Base-by-base conservation (phyloP, 1,140 invertebrate genomes). In the Nephila pilipes region DNA sequence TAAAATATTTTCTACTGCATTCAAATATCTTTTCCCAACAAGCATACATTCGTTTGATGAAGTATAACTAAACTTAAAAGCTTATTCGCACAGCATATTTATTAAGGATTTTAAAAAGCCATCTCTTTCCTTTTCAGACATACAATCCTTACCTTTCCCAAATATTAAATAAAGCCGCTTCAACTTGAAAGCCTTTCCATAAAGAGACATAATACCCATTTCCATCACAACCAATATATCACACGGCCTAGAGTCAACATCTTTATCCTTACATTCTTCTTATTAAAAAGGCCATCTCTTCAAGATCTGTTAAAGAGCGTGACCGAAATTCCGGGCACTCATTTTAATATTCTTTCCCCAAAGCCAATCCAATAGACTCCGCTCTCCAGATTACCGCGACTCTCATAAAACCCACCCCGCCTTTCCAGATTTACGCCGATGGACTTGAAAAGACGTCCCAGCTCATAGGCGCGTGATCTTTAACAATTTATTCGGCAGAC, bases 391-490 rank as follows among this genome's bases (percentile, higher is more conserved):
- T 75, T 75, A 75, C 63, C 25, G 69, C 32, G 46, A 46, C 69
- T 32, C 80, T 83, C 80, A 20, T 87, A 87, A 87, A 87, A 29
- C 85, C 58, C 36, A 8, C 32, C 38, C 20, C 65, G 20, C 22
- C 88, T 32, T 90, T 65, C 32, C 88, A 90, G 88, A 90, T 90
- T 90, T 90, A 80, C 69, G 88, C 69, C 46, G 88, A 55, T 90
- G 88, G 81, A 65, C 29, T 80, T 80, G 88, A 90, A 90, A 90
- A 90, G 88, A 90, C 46, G 65, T 32, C 85, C 85, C 58, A n/a
- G 85, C 20, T 87, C 85, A 83, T 88, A 75, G 12, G 60, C 65
- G 60, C 63, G 60, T 69, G 32, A 57, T 88, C 87, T 88, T 88
- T 18, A 55, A 88, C 60, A 69, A 88, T 88, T 88, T 88, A 88